Evolutionary conservation across 2,797 vertebrate species (phyloP).

Genomic region (Pseudochirops cupreus): DNA sequence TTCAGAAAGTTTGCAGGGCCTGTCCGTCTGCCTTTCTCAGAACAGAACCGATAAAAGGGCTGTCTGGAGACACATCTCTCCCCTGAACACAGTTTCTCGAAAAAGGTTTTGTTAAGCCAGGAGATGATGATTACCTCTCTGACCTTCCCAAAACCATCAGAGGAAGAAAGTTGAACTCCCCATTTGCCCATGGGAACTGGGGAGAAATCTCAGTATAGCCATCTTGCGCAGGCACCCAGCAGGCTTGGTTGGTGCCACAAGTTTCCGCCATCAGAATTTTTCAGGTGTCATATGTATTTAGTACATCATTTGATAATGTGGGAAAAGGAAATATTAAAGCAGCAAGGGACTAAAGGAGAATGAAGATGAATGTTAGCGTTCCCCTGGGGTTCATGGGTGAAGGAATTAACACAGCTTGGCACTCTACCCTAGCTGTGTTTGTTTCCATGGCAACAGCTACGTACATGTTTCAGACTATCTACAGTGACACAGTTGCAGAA

Average conservation of each 20-base stretch:
- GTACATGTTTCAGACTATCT: slow-evolving; percentile 87
- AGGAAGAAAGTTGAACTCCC: slow-evolving; percentile 64
- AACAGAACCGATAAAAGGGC: background rate
- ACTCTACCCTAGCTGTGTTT: slow-evolving; percentile 88
- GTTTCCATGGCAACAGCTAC: slow-evolving; percentile 90
- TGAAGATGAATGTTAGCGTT: slow-evolving; percentile 87
- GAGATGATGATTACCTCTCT: background rate
- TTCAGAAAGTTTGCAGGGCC: slow-evolving; percentile 62
- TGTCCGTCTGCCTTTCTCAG: slow-evolving; percentile 5
- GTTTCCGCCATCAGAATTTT: slow-evolving; percentile 57
- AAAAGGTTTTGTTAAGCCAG: slow-evolving; percentile 8
- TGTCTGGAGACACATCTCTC: background rate
- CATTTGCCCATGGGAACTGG: slow-evolving; percentile 67
- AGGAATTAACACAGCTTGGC: slow-evolving; percentile 91
- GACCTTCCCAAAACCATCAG: slow-evolving; percentile 21
- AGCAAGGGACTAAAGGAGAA: slow-evolving; percentile 84
- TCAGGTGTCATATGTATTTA: slow-evolving; percentile 79
- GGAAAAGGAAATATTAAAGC: slow-evolving; percentile 82
- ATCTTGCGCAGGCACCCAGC: slow-evolving; percentile 35
- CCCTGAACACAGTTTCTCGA: accelerated
- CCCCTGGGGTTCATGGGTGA: slow-evolving; percentile 90
- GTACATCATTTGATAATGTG: slow-evolving; percentile 81
- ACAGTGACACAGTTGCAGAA: slow-evolving; percentile 89
- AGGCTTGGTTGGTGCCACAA: slow-evolving; percentile 27
- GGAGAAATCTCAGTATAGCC: slow-evolving; percentile 14